phyloP scores from a whole-genome alignment of 2,113 vertebrate genomes.

The Zonotrichia leucophrys region DNA sequence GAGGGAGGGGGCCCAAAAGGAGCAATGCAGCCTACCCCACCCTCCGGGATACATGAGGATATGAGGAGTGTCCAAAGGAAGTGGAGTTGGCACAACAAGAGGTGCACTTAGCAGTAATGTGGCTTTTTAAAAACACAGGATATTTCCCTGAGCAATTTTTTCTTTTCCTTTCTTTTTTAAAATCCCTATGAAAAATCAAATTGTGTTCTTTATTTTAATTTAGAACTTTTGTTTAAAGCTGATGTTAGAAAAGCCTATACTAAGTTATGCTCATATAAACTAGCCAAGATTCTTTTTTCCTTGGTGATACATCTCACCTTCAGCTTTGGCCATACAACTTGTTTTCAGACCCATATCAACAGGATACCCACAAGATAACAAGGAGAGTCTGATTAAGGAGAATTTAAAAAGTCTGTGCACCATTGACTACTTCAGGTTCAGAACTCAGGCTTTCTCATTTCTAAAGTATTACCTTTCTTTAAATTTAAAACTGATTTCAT shows the following conservation, averaged over 20 bases:
- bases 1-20: background rate
- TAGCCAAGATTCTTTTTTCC: background rate
- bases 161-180: background rate
- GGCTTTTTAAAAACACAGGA: background rate
- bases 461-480: background rate
- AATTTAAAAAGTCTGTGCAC: background rate
- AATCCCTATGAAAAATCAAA: background rate
- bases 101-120: background rate
- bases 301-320: background rate
- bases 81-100: background rate
- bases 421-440: background rate
- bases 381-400: background rate
- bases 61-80: background rate
- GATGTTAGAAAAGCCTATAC: slow-evolving; percentile 20
- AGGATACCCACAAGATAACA: background rate
- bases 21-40: fast-evolving
- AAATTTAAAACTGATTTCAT: background rate
- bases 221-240: background rate
- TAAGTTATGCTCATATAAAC: background rate
- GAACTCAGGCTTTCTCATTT: background rate
- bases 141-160: background rate
- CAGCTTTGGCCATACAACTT: background rate
- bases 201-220: slow-evolving; percentile 13
- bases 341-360: background rate
- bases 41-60: background rate